Evolutionary conservation across 2,797 vertebrate genomes (phyloP), one percentile per base, ranked within the genome.

Genomic region (Bradypodion ventrale): DNA sequence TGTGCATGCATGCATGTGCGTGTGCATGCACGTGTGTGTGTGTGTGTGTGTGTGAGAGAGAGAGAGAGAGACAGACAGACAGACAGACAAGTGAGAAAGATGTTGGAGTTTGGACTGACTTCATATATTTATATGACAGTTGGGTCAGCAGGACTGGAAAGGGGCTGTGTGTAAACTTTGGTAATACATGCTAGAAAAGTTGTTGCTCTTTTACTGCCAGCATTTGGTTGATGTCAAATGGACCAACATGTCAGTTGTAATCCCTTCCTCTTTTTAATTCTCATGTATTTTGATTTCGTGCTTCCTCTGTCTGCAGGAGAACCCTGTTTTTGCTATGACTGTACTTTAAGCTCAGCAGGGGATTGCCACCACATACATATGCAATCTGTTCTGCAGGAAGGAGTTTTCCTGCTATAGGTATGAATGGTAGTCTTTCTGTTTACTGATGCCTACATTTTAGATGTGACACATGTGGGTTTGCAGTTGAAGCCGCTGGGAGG

Each of bases 291-390:
- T 80, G n/a, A 40, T 46, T 76, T 46, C 21, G 19, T 70, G 65
- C 77, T 77, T 27, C 59, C 63, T 69, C 69, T 69, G 46, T 49
- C 42, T 52, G 15, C 66, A 37, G 80, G 89, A 87, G 81, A 66
- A 69, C 49, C 56, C 86, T 60, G 66, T 76, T 78, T 85, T 27
- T 90, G 60, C 91, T 92, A 87, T 83, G 82, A 88, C 59, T 87
- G 68, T 56, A 40, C 87, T 90, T 84, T 77, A 89, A n/a, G 8
- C 63, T 75, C 84, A n/a, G 79, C 74, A 79, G 29, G 89, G 32
- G 76, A 68, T 84, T 44, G 82, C 49, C 89, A 90, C 83, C 80
- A 42, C 29, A 32, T 91, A 82, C 1, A 6, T 84, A 73, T 62
- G 16, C 21, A 90, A 78, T 59, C 40, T 84, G 77, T 80, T 90